A percentile compares a stretch with the other conserved stretches of the same genome.
phyloP scores from a whole-genome alignment of 2,113 vertebrate genomes.

The Perccottus glenii region DNA sequence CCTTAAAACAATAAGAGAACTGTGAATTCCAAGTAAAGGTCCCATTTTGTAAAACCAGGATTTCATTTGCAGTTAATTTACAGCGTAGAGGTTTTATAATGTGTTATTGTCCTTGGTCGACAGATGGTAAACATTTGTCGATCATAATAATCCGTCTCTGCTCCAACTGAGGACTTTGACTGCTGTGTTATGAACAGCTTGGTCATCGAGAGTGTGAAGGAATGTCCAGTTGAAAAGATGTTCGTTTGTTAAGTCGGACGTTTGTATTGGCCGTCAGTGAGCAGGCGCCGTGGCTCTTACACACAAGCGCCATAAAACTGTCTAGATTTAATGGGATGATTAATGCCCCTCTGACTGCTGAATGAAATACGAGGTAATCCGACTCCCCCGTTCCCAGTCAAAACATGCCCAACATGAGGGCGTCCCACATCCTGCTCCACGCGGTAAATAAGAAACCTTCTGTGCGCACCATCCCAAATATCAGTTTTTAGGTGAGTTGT shows the following conservation, averaged over 20 bases:
- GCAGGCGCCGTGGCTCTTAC: slow-evolving; percentile 47
- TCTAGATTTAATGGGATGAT: slow-evolving; percentile 69
- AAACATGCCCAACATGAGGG: slow-evolving; percentile 57
- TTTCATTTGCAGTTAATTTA: slow-evolving; percentile 3
- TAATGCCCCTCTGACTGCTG: slow-evolving; percentile 62
- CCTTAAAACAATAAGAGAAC: background rate
- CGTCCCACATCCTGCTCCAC: slow-evolving; percentile 40
- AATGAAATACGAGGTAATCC: slow-evolving; percentile 70
- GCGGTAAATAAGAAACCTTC: slow-evolving; percentile 11
- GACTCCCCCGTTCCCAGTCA: slow-evolving; percentile 53
- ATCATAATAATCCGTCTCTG: background rate
- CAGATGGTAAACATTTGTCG: background rate
- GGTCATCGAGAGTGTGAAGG: slow-evolving; percentile 35
- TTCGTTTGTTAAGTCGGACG: slow-evolving; percentile 53
- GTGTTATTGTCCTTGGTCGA: background rate
- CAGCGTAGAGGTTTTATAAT: background rate
- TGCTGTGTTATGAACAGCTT: slow-evolving; percentile 34
- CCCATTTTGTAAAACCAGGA: too few species aligned
- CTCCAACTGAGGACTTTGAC: slow-evolving; percentile 2
- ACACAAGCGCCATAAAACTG: slow-evolving; percentile 68
- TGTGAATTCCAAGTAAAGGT: background rate
- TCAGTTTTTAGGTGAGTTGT: background rate
- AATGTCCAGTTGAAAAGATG: slow-evolving; percentile 37
- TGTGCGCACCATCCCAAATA: background rate
- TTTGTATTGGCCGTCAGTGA: slow-evolving; percentile 50